Evolutionary conservation across 2,888 invertebrate species (phyloP), one percentile per base, ranked within the genome.

Genomic region (Cyaniris semiargus): DNA sequence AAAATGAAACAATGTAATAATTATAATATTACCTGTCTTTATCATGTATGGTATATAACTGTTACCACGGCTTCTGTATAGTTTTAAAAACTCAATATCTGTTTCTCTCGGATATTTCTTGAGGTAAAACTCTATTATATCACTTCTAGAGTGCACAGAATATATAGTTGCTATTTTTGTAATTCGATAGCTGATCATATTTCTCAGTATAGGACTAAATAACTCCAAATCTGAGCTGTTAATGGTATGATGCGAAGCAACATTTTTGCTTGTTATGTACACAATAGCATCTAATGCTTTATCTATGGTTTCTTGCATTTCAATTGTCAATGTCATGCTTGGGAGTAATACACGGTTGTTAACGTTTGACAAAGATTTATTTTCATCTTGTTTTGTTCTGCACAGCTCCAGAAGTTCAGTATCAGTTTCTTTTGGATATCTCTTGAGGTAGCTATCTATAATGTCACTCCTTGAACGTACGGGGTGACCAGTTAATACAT

Each of bases 401-500:
- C 56, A 75, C 53, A 77, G 78, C 10, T 48, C 71, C 56, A 91
- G 72, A 74, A 92, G 79, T 44, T 89, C 87, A 23, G 80, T 76
- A 80, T 92, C 92, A 0, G 87, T 87, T 8, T 83, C 81, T 75
- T 78, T 72, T 3, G 88, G 86, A 82, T 84, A 89, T 78, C 82
- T 81, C 76, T 83, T 76, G 77, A 90, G 88, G 82, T 93, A 92
- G 27, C 80, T 78, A 13, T 79, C 80, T 38, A 87, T 80, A 75
- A 91, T 85, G 1, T 85, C 82, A 2, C 53, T 38, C 31, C 81
- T 76, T 56, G 80, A 75, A 75, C 86, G 87, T 58, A 92, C 87
- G 6, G 81, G 70, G 79, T 89, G 86, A 79, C 86, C 87, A 77
- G 89, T 79, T 89, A 92, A 89, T 13, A 85, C 84, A 27, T 77